Evolutionary conservation across 92 coral and sea anemone genomes (phyloP).

Genomic region (Heteractis magnifica): DNA sequence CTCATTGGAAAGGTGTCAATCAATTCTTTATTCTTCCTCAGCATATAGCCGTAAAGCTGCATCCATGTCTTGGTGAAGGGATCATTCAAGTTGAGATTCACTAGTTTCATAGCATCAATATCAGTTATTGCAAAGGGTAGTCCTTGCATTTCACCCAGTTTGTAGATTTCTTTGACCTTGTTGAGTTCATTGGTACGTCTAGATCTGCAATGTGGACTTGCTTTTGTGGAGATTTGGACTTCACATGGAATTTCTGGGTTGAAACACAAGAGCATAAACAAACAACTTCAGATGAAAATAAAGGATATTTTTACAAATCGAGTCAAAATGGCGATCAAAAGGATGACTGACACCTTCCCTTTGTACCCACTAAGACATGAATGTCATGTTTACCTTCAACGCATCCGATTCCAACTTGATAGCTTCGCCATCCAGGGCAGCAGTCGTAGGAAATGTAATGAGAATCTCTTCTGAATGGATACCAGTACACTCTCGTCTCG

Average conservation of each 20-base stretch:
- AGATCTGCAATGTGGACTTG: slow-evolving; percentile 44
- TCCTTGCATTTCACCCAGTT: slow-evolving; percentile 52
- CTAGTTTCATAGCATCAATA: slow-evolving; percentile 45
- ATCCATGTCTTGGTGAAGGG: slow-evolving; percentile 76
- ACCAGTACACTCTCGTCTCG: slow-evolving; percentile 67
- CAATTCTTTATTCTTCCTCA: slow-evolving; percentile 43
- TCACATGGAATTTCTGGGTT: slow-evolving; percentile 55
- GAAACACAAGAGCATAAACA: background rate
- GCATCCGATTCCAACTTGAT: slow-evolving; percentile 63
- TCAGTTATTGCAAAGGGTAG: slow-evolving; percentile 67
- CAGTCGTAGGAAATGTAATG: slow-evolving; percentile 59
- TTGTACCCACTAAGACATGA: background rate
- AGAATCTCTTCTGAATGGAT: slow-evolving; percentile 49
- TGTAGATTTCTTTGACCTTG: slow-evolving; percentile 46
- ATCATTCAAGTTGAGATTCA: slow-evolving; percentile 46
- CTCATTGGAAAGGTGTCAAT: slow-evolving; percentile 46
- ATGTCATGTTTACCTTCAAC: slow-evolving; percentile 42
- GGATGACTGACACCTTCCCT: background rate
- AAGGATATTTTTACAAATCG: too few species aligned
- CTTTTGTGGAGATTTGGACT: slow-evolving; percentile 65
- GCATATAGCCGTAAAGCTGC: slow-evolving; percentile 66
- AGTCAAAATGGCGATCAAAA: too few species aligned
- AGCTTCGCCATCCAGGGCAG: slow-evolving; percentile 90
- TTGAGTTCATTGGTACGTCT: slow-evolving; percentile 46
- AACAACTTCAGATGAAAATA: background rate